Base-by-base conservation (phyloP, 2,797 vertebrate species). In the Nannoperca australis region DNA sequence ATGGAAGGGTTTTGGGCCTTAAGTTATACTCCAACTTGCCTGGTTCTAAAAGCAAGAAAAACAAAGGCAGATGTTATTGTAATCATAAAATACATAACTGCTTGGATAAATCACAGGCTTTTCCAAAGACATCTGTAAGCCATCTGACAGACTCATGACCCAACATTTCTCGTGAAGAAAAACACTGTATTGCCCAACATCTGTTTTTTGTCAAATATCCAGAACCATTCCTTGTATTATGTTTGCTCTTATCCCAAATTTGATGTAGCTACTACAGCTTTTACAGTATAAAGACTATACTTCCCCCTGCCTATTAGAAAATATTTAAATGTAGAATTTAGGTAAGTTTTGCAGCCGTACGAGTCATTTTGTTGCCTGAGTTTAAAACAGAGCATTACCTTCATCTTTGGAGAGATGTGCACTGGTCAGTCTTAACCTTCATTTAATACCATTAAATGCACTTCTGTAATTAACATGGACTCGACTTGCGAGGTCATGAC, bases 21-120 rank as follows among this genome's bases (percentile, higher is more conserved):
- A 94, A 0, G 0, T 0, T 88, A 74, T 96, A 95, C 7, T 76
- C 80, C 18, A 82, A 0, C 44, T 7, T 76, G 10, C 88, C 68
- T 38, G 94, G 94, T 84, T 94, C 95, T 95, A 50, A 18, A 84
- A 84, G 56, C 7, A 60, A 20, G 11, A 47, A 55, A 54, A 49
- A 69, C 4, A 78, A 18, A 40, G 10, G 1, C 10, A 73, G 12
- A 22, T 50, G 55, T 63, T 18, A 66, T 3, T 30, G 15, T n/a
- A 20, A n/a, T 36, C 7, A 62, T 14, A n/a, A 73, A 30, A 68
- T 24, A 18, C 7, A 73, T 42, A 0, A 60, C 49, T 38, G 6
- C 10, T 66, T 27, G 7, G n/a, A 61, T 32, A 53, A 47, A 47
- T 38, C 8, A 42, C 4, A 7, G 9, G 18, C 38, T 38, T 44